Percentiles rank a stretch among this genome's conserved stretches.
These are phyloP conservation scores for Perodicticus potto DNA, from an alignment of 2,797 vertebrate genomes.

Conservation along the genomic window DNA sequence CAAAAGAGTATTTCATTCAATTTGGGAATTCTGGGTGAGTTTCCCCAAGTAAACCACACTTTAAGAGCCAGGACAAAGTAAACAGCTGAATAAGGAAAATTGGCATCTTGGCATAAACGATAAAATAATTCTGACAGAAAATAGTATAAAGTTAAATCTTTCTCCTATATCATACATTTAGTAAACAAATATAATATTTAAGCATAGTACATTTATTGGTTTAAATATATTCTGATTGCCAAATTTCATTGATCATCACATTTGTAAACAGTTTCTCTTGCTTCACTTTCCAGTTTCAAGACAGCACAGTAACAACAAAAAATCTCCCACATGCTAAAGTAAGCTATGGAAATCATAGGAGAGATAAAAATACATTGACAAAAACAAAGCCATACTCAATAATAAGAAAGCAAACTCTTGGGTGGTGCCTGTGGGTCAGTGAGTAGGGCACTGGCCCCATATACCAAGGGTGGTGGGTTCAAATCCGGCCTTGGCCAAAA, in stretches of 20 bases:
- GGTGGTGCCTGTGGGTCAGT: no score
- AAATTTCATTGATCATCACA: constrained; percentile 21
- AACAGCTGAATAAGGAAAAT: constrained; percentile 27
- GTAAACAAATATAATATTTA: constrained; percentile 43
- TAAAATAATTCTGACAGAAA: constrained; percentile 38
- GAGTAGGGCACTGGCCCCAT: no score
- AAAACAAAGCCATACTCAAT: constrained; percentile 12
- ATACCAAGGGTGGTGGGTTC: no score
- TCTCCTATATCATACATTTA: background rate
- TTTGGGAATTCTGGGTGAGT: constrained; percentile 47
- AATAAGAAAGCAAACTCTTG: constrained; percentile 31
- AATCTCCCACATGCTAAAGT: background rate
- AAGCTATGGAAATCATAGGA: background rate
- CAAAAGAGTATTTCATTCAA: constrained; percentile 24
- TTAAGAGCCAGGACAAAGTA: constrained; percentile 39
- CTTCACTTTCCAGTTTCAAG: constrained; percentile 52
- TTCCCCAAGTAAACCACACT: background rate
- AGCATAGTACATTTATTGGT: background rate
- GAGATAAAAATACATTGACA: background rate
- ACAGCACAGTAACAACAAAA: background rate
- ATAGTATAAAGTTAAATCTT: constrained; percentile 10
- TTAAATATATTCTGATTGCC: constrained; percentile 1
- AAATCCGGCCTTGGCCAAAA: no score
- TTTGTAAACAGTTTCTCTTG: constrained; percentile 31
- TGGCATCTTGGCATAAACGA: constrained; percentile 19